Base-by-base conservation (phyloP, 2,113 vertebrate species). In the Baryphthengus martii region DNA sequence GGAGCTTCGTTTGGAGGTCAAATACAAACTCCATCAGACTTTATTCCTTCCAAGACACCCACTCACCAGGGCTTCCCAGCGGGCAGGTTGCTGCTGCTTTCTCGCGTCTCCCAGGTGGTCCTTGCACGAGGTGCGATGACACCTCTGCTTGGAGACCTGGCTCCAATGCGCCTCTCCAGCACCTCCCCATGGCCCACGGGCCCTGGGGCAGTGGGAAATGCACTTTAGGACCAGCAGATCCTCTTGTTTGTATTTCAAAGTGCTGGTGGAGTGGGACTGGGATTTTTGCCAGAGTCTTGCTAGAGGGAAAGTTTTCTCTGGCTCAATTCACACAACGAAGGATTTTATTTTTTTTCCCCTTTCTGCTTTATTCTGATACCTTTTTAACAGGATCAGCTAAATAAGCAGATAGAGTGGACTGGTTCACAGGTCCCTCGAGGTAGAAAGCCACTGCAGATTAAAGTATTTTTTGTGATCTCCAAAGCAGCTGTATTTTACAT, bases 301-400 rank as follows among this genome's bases (percentile, higher is more conserved):
- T 96, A 29, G 95, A 97, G 96, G 96, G 96, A 62, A 95, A 92
- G 89, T 96, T 97, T 97, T 89, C 88, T 83, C 80, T 92, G 88
- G 74, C 86, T 97, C 91, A 14, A 61, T 92, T 96, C 88, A 81
- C 56, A 33, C 11, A 7, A 94, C 0, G 9, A 94, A 84, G 92
- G 40, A 33, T 42, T 49, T 42, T 53, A 28, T 42, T 50, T 39
- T 28, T 17, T 24, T 21, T 37, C 20, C 13, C 31, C 14, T 17
- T 17, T 50, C 71, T 18, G 59, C 89, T 96, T 96, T 93, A 90
- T 95, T 94, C 85, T 68, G 63, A 95, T 93, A 91, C 68, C 85
- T 96, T 94, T 94, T 94, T 95, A 95, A 95, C 95, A 96, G 90
- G 96, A 96, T 96, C 94, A 94, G 88, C 88, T 91, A 88, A 96